phyloP scores from a whole-genome alignment of 2,797 vertebrate genomes.

The Gymnoscopelus braueri region DNA sequence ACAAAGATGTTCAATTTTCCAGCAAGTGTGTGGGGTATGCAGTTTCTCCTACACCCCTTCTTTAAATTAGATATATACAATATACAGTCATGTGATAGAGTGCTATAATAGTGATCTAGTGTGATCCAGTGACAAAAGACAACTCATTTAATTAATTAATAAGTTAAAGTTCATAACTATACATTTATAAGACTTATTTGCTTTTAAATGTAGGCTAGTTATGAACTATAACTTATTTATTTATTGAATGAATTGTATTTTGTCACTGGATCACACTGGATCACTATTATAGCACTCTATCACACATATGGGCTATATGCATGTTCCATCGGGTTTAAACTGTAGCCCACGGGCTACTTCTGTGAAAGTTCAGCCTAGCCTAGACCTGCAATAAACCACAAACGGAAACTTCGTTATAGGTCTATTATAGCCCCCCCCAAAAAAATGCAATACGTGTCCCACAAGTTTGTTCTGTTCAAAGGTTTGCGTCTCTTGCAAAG shows the following conservation, averaged over 20 bases:
- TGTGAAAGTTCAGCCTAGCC: constrained; percentile 65
- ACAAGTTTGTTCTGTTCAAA: constrained; percentile 29
- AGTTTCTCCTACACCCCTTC: constrained; percentile 79
- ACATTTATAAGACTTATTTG: too few species aligned
- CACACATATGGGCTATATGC: constrained; percentile 78
- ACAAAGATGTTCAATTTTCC: constrained; percentile 58
- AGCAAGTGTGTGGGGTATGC: constrained; percentile 82
- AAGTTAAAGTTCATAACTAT: too few species aligned
- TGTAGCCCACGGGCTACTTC: constrained; percentile 60
- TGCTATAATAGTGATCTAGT: too few species aligned
- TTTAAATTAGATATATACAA: constrained; percentile 89
- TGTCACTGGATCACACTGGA: too few species aligned
- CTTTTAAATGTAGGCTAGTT: too few species aligned
- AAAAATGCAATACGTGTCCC: not conserved
- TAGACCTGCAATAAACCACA: constrained; percentile 46
- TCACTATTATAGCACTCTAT: too few species aligned
- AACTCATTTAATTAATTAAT: too few species aligned
- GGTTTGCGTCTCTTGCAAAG: not conserved
- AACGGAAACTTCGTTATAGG: constrained; percentile 65
- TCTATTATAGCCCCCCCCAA: too few species aligned
- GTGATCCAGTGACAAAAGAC: too few species aligned
- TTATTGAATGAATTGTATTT: too few species aligned
- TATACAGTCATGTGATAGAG: constrained; percentile 70
- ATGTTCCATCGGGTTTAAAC: constrained; percentile 77
- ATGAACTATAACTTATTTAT: too few species aligned